phyloP scores from a whole-genome alignment of 37 sponge, comb jelly and placozoan genomes.

The Aplysina aerophoba region DNA sequence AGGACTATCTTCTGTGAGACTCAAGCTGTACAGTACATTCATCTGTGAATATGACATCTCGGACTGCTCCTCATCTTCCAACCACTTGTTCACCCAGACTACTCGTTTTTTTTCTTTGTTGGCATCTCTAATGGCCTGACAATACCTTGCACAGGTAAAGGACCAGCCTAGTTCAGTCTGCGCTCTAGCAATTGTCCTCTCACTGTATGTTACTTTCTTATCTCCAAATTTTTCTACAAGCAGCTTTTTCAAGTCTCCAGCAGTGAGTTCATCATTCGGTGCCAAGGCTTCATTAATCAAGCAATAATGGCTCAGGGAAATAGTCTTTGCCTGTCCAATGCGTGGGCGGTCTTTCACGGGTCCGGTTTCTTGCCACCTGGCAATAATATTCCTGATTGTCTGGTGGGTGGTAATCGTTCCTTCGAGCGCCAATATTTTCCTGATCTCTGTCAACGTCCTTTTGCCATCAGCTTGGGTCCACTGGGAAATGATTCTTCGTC shows the following conservation, averaged over 20 bases:
- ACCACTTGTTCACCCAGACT: conserved; percentile 22
- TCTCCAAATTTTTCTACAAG: not conserved
- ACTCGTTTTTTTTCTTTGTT: conserved; percentile 49
- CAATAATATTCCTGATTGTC: not conserved
- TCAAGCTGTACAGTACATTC: conserved; percentile 42
- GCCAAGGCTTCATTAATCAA: not conserved
- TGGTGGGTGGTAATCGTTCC: not conserved
- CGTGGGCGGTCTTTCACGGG: not conserved
- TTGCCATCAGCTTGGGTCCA: not conserved
- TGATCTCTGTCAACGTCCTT: not conserved
- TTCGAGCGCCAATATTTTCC: not conserved
- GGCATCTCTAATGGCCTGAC: conserved; percentile 41
- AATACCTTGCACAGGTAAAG: conserved; percentile 31
- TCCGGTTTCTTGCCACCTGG: not conserved
- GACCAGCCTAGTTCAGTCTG: conserved; percentile 31
- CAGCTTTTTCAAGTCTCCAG: not conserved
- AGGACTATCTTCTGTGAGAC: conserved; percentile 31
- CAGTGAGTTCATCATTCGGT: not conserved
- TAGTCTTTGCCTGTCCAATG: not conserved
- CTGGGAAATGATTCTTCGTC: not conserved
- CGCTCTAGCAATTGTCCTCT: conserved; percentile 32
- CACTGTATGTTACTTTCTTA: not conserved
- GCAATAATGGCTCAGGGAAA: not conserved
- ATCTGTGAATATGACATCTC: conserved; percentile 46
- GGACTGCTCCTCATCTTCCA: conserved; percentile 24